Percentiles rank a stretch among this genome's conserved stretches.
Conservation (phyloP, 2,888 invertebrate genomes). For the Herminia tarsipennalis region DNA sequence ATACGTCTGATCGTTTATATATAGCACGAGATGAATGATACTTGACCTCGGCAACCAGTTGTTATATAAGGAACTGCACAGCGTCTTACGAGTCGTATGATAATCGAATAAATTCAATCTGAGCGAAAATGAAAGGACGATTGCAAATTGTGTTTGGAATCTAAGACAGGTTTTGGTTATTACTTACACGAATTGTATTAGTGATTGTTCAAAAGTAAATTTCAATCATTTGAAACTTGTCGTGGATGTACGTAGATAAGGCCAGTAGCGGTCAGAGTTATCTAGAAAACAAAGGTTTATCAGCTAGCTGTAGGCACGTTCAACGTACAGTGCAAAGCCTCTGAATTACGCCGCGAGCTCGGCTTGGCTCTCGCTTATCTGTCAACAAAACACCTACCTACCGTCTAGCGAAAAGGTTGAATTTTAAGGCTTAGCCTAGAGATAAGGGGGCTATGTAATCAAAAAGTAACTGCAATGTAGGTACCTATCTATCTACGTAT, state of each 20-base stretch:
- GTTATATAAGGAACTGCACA: too few species aligned
- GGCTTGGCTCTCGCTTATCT: constrained; percentile 75
- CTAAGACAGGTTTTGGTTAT: too few species aligned
- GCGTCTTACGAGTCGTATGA: too few species aligned
- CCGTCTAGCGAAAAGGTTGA: constrained; percentile 46
- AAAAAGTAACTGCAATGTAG: too few species aligned
- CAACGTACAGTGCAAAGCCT: constrained; percentile 63
- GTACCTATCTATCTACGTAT: too few species aligned
- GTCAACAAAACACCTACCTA: constrained; percentile 68
- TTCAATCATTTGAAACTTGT: too few species aligned
- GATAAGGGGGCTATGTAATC: too few species aligned
- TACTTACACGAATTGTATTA: too few species aligned
- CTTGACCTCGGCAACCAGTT: constrained; percentile 50
- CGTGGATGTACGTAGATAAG: constrained; percentile 48
- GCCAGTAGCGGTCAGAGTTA: constrained; percentile 62
- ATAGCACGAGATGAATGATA: constrained; percentile 22
- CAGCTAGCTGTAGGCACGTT: constrained; percentile 64
- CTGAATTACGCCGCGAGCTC: constrained; percentile 61
- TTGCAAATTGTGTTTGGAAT: too few species aligned
- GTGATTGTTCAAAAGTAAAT: too few species aligned
- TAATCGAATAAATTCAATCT: too few species aligned
- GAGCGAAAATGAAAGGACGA: neutral
- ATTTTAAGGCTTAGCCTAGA: constrained; percentile 1
- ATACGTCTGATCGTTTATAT: constrained; percentile 39
- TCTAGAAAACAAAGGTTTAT: constrained; percentile 72